phyloP scores from a whole-genome alignment of 2,888 invertebrate genomes.

The Lasioglossum pauxillum region DNA sequence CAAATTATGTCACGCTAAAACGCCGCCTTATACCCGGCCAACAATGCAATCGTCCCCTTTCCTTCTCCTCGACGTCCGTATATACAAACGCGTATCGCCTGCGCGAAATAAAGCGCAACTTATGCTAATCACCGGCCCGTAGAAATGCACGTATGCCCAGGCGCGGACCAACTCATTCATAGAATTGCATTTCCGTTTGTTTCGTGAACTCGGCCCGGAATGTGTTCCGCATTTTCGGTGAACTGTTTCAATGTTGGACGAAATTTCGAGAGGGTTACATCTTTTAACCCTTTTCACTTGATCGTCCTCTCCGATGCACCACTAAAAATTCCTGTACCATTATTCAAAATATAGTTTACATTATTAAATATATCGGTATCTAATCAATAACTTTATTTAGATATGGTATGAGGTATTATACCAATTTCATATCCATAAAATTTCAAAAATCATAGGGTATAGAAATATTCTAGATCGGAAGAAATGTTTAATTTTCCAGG shows the following conservation, averaged over 20 bases:
- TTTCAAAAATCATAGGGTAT: too few relatives aligned
- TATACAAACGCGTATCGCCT: conserved; percentile 12
- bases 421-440: too few relatives aligned
- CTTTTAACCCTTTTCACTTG: too few relatives aligned
- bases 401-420: too few relatives aligned
- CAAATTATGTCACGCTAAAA: conserved; percentile 67
- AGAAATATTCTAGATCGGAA: too few relatives aligned
- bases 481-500: too few relatives aligned
- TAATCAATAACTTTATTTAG: too few relatives aligned
- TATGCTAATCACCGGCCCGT: conserved; percentile 32
- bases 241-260: background rate
- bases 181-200: conserved; percentile 40
- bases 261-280: background rate
- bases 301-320: too few relatives aligned
- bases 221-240: conserved; percentile 7
- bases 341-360: too few relatives aligned
- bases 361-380: too few relatives aligned
- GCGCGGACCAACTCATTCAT: conserved; percentile 2
- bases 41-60: conserved; percentile 53
- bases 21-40: conserved; percentile 49
- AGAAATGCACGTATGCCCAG: conserved; percentile 32
- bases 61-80: conserved; percentile 16
- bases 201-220: conserved; percentile 3
- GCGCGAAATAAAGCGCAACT: conserved; percentile 32
- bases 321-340: too few relatives aligned